Evolutionary conservation across 2,888 invertebrate species (phyloP).

Genomic region (Steinernema hermaphroditum): DNA sequence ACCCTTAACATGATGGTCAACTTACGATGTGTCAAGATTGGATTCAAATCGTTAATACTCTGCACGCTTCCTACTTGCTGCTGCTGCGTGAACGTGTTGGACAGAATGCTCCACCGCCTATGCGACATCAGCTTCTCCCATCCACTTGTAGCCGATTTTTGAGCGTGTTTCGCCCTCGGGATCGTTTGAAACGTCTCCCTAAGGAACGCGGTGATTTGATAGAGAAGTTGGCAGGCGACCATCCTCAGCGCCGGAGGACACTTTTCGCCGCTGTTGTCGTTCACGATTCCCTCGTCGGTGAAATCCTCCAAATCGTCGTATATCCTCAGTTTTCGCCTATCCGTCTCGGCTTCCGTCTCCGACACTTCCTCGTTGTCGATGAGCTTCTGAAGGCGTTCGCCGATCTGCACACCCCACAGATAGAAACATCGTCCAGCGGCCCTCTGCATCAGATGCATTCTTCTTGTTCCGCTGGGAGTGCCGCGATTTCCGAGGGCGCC

Average conservation of each 20-base stretch:
- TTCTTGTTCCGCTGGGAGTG: constrained; percentile 68
- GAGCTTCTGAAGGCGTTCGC: constrained; percentile 86
- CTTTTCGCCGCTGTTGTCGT: constrained; percentile 70
- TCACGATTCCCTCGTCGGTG: constrained; percentile 81
- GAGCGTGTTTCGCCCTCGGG: constrained; percentile 66
- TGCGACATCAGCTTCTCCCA: constrained; percentile 66
- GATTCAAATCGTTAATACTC: constrained; percentile 64
- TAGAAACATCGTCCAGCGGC: constrained; percentile 95
- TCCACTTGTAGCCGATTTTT: constrained; percentile 48
- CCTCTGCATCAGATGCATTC: constrained; percentile 77
- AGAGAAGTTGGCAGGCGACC: constrained; percentile 88
- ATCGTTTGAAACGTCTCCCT: constrained; percentile 87
- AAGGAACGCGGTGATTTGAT: constrained; percentile 94
- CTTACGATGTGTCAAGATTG: constrained; percentile 50
- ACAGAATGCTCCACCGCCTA: constrained; percentile 65
- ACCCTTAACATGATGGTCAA: too few species aligned
- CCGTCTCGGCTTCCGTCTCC: constrained; percentile 59
- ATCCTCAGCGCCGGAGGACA: constrained; percentile 79
- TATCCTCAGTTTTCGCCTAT: constrained; percentile 67
- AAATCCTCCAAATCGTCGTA: constrained; percentile 83
- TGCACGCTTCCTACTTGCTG: constrained; percentile 65
- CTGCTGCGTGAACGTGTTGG: constrained; percentile 65
- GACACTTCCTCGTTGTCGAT: constrained; percentile 71
- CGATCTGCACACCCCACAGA: constrained; percentile 85
- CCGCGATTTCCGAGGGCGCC: constrained; percentile 68